Base-by-base conservation (phyloP, 2,113 vertebrate species). In the Thryonomys swinderianus region DNA sequence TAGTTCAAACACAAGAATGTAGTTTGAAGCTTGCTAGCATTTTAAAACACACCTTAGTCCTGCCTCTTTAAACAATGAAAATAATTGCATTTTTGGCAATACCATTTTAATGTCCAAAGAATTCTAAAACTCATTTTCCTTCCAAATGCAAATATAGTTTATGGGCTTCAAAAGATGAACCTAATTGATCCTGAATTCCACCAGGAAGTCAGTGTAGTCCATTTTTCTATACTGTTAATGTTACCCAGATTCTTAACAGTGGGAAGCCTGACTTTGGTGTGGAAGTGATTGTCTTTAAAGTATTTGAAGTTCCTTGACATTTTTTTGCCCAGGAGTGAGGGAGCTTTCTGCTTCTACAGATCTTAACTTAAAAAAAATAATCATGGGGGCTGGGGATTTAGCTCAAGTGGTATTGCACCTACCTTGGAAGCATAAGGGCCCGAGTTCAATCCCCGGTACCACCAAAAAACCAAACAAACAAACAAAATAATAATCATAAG, bases 301-400 rank as follows among this genome's bases (percentile, higher is more conserved):
- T 91, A 93, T 32, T 27, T 73, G 74, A 85, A 96, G 82, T 87
- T 96, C 93, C 94, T 88, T 93, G 45, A 55, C 62, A 32, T 64
- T 88, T 32, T 85, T 55, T 32, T 40, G 42, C 42, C 73, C 27
- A 48, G 17, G 42, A 7, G 10, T n/a, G 14, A 37, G 16, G 23
- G 13, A 27, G 6, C n/a, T 37, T 51, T 37, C 53, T 71, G 45
- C 12, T 95, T 97, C 92, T 97, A 95, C 64, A 48, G 78, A 34
- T 5, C 11, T 96, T 91, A 96, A 97, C 98, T 95, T 91, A 25
- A 34, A 55, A 62, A 48, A 55, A 62, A 48, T 76, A 80, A 45
- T n/a, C n/a, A n/a, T n/a, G n/a, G n/a, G n/a, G n/a, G n/a, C n/a
- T n/a, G n/a, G n/a, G n/a, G n/a, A n/a, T n/a, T n/a, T n/a, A n/a